These are phyloP conservation scores for Phalloptychus januarius DNA, from an alignment of 2,797 vertebrate species.

Conservation along the genomic window DNA sequence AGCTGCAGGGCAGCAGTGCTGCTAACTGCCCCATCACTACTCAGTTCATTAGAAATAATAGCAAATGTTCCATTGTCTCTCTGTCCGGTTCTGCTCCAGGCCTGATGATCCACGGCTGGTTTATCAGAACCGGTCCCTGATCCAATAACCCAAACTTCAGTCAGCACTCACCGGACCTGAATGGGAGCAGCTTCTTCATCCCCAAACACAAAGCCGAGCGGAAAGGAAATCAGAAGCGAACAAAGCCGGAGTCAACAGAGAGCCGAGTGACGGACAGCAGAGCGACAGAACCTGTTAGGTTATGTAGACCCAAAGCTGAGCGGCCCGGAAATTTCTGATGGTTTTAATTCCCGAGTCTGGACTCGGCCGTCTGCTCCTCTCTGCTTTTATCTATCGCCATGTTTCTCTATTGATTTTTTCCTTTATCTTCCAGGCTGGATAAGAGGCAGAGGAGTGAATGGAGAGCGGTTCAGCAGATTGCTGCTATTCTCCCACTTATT, in stretches of 20 bases:
- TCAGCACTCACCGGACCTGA: constrained; percentile 66
- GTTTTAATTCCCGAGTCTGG: constrained; percentile 91
- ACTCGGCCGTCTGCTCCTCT: constrained; percentile 75
- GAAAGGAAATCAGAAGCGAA: constrained; percentile 72
- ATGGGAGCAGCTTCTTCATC: constrained; percentile 68
- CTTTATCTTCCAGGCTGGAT: constrained; percentile 94
- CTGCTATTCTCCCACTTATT: constrained; percentile 92
- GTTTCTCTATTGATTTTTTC: constrained; percentile 95
- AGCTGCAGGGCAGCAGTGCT: not conserved
- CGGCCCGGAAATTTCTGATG: constrained; percentile 91
- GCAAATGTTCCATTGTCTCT: not conserved
- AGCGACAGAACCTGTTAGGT: constrained; percentile 87
- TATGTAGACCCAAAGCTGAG: constrained; percentile 85
- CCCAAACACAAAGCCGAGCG: constrained; percentile 70
- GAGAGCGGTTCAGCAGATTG: constrained; percentile 91
- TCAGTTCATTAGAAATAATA: not conserved
- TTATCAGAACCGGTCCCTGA: not conserved
- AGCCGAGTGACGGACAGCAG: constrained; percentile 80
- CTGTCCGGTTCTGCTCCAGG: not conserved
- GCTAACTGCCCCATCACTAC: not conserved
- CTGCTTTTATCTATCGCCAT: constrained; percentile 93
- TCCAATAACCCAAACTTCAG: constrained; percentile 66
- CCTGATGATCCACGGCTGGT: not conserved
- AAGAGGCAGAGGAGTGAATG: constrained; percentile 91
- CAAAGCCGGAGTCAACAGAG: constrained; percentile 64